Conservation (phyloP, 2,888 invertebrate species). For the Thalpophila matura region DNA sequence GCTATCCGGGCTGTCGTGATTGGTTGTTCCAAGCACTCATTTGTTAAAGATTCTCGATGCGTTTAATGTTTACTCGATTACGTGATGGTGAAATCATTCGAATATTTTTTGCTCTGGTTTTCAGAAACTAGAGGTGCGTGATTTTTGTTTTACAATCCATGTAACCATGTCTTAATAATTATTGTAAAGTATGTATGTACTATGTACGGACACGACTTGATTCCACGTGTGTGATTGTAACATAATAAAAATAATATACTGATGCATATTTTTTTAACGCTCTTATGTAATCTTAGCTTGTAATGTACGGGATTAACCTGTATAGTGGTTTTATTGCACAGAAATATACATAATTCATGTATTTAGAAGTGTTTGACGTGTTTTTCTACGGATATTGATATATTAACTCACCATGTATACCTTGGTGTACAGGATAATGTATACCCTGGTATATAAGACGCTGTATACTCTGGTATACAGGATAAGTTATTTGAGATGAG, state of each 20-base stretch:
- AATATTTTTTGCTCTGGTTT: too few species aligned
- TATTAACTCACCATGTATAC: too few species aligned
- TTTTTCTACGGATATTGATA: constrained; percentile 5
- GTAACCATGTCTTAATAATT: constrained; percentile 24
- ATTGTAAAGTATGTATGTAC: constrained; percentile 57
- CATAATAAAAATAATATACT: constrained; percentile 56
- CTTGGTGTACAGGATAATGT: too few species aligned
- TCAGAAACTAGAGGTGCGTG: too few species aligned
- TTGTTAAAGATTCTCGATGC: too few species aligned
- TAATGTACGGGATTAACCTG: constrained; percentile 39
- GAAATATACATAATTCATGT: constrained; percentile 23
- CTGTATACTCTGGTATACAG: too few species aligned
- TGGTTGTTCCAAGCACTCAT: too few species aligned
- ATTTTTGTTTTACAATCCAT: constrained; percentile 1
- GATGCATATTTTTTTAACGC: constrained; percentile 73
- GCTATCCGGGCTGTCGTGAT: too few species aligned
- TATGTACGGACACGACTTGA: constrained; percentile 47
- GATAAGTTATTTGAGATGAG: too few species aligned
- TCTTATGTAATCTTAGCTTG: constrained; percentile 64
- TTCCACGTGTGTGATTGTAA: constrained; percentile 63
- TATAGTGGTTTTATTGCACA: constrained; percentile 42
- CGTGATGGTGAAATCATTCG: too few species aligned
- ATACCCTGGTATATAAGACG: too few species aligned
- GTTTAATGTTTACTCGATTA: too few species aligned
- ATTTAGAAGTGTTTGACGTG: constrained; percentile 18